Conservation (phyloP, 1,140 invertebrate species). For the Saxidomus purpurata region DNA sequence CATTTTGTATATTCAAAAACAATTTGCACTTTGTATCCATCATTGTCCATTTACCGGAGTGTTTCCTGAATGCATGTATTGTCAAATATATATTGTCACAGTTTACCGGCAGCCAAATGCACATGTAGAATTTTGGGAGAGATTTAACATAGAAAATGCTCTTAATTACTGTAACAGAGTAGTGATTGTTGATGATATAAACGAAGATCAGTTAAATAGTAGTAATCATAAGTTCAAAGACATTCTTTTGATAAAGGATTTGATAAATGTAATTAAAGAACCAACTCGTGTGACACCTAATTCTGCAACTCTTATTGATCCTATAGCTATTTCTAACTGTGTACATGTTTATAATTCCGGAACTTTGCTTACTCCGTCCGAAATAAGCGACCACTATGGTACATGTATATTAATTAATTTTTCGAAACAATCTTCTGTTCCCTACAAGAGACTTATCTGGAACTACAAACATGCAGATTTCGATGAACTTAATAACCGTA, state of each 20-base stretch:
- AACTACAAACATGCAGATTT: constrained; percentile 9
- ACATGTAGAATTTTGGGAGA: neutral
- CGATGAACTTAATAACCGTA: neutral
- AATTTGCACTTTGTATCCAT: no score
- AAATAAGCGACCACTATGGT: neutral
- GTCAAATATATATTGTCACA: no score
- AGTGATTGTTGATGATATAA: neutral
- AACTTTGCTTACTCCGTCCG: neutral
- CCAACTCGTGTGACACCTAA: neutral
- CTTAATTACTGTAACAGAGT: neutral
- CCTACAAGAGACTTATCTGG: neutral
- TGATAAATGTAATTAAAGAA: neutral
- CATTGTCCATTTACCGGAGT: no score
- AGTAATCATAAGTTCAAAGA: neutral
- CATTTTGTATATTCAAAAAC: no score
- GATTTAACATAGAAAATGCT: constrained; percentile 10
- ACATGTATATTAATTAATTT: neutral
- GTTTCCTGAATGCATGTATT: no score
- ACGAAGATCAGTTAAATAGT: constrained; percentile 12
- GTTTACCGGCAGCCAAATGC: no score
- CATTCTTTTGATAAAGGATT: constrained; percentile 3
- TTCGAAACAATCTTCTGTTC: neutral
- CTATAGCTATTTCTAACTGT: neutral
- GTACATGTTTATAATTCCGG: neutral
- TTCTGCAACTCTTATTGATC: neutral